A percentile compares a stretch with the other conserved stretches of the same genome.
phyloP scores from a whole-genome alignment of 2,113 vertebrate genomes.

The Centrocercus urophasianus region DNA sequence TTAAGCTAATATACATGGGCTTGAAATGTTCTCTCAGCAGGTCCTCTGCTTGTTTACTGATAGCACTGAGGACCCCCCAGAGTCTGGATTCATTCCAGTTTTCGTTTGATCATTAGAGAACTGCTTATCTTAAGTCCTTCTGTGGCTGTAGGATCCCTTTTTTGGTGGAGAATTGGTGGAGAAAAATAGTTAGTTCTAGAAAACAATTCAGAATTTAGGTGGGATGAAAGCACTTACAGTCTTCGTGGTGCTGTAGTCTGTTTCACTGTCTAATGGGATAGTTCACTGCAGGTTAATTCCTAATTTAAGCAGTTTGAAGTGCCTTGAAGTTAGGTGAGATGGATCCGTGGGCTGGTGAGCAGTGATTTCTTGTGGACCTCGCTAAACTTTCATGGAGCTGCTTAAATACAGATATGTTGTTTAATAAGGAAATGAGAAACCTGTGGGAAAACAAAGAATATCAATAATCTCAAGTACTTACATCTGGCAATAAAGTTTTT shows the following conservation, averaged over 20 bases:
- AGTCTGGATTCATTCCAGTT: background rate
- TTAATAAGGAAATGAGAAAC: conserved; percentile 68
- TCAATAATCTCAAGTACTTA: conserved; percentile 66
- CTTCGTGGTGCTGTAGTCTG: background rate
- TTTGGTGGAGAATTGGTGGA: background rate
- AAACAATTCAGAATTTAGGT: background rate
- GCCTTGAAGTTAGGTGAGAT: background rate
- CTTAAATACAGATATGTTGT: conserved; percentile 57
- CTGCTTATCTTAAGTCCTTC: background rate
- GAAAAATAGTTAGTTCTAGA: background rate
- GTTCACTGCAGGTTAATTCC: background rate
- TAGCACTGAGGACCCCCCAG: background rate
- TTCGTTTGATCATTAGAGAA: background rate
- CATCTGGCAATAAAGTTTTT: conserved; percentile 71
- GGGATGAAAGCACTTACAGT: background rate
- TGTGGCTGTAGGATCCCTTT: background rate
- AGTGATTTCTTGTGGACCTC: conserved; percentile 7
- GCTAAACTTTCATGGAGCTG: conserved; percentile 7
- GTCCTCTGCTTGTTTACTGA: conserved; percentile 1
- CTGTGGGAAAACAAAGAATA: conserved; percentile 61
- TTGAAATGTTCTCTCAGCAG: background rate
- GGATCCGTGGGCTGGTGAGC: conserved; percentile 6
- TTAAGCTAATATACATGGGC: background rate
- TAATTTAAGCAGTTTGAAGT: background rate
- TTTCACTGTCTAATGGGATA: background rate